Evolutionary conservation across 2,797 vertebrate species (phyloP).

Genomic region (Oreochromis grahami): DNA sequence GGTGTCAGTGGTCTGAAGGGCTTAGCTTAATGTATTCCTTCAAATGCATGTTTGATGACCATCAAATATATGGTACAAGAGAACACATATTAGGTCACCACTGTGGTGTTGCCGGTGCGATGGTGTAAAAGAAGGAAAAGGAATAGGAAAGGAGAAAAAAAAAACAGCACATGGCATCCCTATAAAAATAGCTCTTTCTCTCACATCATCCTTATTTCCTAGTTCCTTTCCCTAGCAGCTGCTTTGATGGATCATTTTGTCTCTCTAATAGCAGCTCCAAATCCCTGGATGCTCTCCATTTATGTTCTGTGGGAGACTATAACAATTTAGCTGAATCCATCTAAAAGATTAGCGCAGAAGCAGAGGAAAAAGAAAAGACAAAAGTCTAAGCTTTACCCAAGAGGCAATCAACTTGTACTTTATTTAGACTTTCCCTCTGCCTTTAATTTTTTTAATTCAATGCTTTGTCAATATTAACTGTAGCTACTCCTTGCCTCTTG

Average conservation of each 20-base stretch:
- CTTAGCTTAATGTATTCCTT: slow-evolving; percentile 24
- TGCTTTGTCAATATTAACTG: slow-evolving; percentile 72
- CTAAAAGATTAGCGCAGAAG: slow-evolving; percentile 58
- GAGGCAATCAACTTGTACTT: slow-evolving; percentile 54
- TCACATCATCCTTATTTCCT: slow-evolving; percentile 62
- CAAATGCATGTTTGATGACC: slow-evolving; percentile 51
- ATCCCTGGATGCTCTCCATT: slow-evolving; percentile 70
- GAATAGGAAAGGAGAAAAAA: neutral
- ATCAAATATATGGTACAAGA: slow-evolving; percentile 36
- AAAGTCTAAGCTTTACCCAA: slow-evolving; percentile 49
- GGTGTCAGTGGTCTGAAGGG: slow-evolving; percentile 11
- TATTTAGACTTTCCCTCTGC: slow-evolving; percentile 53
- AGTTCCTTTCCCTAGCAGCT: slow-evolving; percentile 57
- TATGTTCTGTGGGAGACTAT: slow-evolving; percentile 64
- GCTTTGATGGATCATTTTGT: slow-evolving; percentile 76
- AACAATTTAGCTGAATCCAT: slow-evolving; percentile 67
- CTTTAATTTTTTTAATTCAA: slow-evolving; percentile 41
- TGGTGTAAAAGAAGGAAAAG: neutral
- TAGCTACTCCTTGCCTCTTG: slow-evolving; percentile 50
- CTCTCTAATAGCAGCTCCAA: slow-evolving; percentile 68
- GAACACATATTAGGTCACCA: slow-evolving; percentile 40
- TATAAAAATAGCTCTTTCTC: slow-evolving; percentile 62
- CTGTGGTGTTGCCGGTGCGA: neutral
- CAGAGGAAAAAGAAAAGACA: slow-evolving; percentile 27
- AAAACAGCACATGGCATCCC: slow-evolving; percentile 16